Evolutionary conservation across 2,888 invertebrate species (phyloP).

Genomic region (Xanthorhoe spadicearia): DNA sequence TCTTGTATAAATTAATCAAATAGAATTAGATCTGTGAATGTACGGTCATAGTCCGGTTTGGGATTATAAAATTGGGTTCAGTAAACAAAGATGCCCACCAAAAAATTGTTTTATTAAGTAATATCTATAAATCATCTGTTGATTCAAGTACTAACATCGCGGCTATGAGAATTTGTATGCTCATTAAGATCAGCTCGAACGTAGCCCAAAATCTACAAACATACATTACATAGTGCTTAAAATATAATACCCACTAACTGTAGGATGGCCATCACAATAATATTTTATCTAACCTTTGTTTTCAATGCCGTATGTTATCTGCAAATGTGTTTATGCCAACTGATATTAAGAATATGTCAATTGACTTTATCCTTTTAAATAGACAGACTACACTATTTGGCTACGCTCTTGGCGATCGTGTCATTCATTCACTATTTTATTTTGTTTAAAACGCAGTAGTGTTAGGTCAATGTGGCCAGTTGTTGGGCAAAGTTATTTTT

Average conservation of each 20-base stretch:
- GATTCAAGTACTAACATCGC: slow-evolving; percentile 48
- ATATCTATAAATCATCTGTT: slow-evolving; percentile 43
- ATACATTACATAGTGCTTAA: neutral
- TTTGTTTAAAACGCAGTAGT: slow-evolving; percentile 19
- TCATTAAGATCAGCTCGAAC: slow-evolving; percentile 43
- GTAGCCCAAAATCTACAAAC: slow-evolving; percentile 32
- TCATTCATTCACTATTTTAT: slow-evolving; percentile 27
- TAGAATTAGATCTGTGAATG: slow-evolving; percentile 73
- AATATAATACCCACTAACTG: neutral
- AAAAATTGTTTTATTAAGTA: slow-evolving; percentile 52
- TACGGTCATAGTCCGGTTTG: slow-evolving; percentile 34
- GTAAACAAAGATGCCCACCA: slow-evolving; percentile 57
- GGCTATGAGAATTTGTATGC: slow-evolving; percentile 52
- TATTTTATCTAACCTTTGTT: neutral
- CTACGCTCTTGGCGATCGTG: slow-evolving; percentile 30
- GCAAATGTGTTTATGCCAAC: neutral
- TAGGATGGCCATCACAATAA: neutral
- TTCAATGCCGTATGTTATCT: neutral
- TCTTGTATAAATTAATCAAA: slow-evolving; percentile 79
- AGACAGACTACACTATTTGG: neutral
- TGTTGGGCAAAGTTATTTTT: slow-evolving; percentile 9
- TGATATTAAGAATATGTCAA: neutral
- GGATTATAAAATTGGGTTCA: slow-evolving; percentile 49
- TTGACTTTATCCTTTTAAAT: neutral
- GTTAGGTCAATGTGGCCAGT: slow-evolving; percentile 17